Base-by-base conservation (phyloP, 2,113 vertebrate genomes). In the Nerophis lumbriciformis region DNA sequence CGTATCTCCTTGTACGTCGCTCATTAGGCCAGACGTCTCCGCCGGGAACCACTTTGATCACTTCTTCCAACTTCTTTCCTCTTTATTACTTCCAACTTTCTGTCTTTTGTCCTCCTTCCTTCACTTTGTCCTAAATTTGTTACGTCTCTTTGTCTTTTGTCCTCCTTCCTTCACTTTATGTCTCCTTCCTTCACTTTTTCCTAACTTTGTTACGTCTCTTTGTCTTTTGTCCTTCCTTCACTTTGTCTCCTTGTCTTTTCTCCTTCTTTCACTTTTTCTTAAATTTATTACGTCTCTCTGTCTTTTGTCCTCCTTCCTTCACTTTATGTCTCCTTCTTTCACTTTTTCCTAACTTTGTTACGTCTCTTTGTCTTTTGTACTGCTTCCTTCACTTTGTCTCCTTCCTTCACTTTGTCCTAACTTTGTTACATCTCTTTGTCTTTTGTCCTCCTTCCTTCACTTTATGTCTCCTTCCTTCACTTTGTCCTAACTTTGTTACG, bases 1-100 rank as follows among this genome's bases (percentile, higher is more conserved):
- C 68, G 57, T 73, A 77, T 73, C 73, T 57, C 70, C 75, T 77
- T 59, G 73, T 71, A 65, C 68, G 60, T 71, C 63, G 77, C 87
- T 89, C 88, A 87, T 89, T 89, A 90, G 79, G 62, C 61, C 10
- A 3, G 61, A 71, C 67, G 37, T 53, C 76, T 87, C 79, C 77
- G 63, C 44, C 76, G 85, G 79, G 85, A 83, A 68, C 72, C 12
- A 88, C 85, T 86, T 86, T 88, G 85, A 89, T 89, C 81, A 83
- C 65, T 45, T 74, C 75, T 73, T 85, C 78, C 85, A 84, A 80
- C 62, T 86, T 82, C 61, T 65, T 69, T 54, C 52, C 50, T 63
- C 77, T 82, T 79, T 81, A 79, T 84, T 81, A 69, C 65, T 75
- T 81, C 73, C 72, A 50, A 67, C 71, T 70, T 9, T 0, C 65